Evolutionary conservation across 2,797 vertebrate species (phyloP).

Genomic region (Poecilia gillii): DNA sequence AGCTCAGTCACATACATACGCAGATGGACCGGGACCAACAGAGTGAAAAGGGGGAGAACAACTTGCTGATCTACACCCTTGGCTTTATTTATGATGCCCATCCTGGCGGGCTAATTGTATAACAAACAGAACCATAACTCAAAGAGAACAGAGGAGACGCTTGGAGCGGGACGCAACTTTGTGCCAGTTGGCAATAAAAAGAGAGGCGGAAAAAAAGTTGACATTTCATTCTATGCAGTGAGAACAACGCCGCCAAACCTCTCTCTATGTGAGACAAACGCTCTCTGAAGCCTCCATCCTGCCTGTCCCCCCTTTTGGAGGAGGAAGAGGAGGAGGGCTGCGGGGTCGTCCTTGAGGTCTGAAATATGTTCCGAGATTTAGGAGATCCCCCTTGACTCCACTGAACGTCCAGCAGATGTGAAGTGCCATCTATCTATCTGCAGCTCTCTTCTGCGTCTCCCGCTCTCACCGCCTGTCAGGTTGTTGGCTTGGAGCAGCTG

Average conservation of each 20-base stretch:
- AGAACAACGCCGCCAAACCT: slow-evolving; percentile 50
- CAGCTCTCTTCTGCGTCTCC: slow-evolving; percentile 45
- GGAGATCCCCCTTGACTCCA: slow-evolving; percentile 74
- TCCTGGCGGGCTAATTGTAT: slow-evolving; percentile 82
- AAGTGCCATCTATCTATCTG: slow-evolving; percentile 74
- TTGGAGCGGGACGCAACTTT: slow-evolving; percentile 32
- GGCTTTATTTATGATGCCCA: slow-evolving; percentile 78
- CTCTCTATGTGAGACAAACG: slow-evolving; percentile 55
- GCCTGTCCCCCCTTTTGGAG: slow-evolving; percentile 54
- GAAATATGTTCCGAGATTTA: slow-evolving; percentile 79
- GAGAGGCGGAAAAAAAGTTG: slow-evolving; percentile 22
- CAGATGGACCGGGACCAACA: slow-evolving; percentile 59
- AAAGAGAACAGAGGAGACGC: slow-evolving; percentile 62
- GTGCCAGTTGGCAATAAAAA: slow-evolving; percentile 68
- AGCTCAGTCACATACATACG: slow-evolving; percentile 24
- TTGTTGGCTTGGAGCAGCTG: slow-evolving; percentile 70
- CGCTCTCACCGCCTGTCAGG: slow-evolving; percentile 59
- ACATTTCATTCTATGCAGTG: slow-evolving; percentile 22
- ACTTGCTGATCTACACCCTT: slow-evolving; percentile 67
- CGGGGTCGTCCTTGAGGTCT: slow-evolving; percentile 67
- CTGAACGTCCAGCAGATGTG: slow-evolving; percentile 75
- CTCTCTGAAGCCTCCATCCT: slow-evolving; percentile 49
- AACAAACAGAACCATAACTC: slow-evolving; percentile 81
- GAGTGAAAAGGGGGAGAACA: slow-evolving; percentile 33
- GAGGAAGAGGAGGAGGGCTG: slow-evolving; percentile 8